Conservation (phyloP, 1,140 invertebrate genomes). For the Drosophila asahinai region DNA sequence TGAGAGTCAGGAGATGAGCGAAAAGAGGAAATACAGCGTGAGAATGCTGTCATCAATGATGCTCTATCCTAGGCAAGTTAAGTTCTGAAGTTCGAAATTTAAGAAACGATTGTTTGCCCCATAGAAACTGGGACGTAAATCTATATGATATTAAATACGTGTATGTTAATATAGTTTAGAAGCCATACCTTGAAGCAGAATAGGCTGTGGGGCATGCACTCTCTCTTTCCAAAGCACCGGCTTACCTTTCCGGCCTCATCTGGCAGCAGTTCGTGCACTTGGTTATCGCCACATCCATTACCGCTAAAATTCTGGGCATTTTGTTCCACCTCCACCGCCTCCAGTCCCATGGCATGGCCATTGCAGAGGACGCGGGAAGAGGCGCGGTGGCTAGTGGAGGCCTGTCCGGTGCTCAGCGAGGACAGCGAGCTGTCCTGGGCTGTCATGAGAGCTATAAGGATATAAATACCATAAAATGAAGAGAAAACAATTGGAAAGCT, state of each 20-base stretch:
- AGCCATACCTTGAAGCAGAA: conserved; percentile 91
- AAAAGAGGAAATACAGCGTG: neutral
- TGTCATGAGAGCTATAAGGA: conserved; percentile 55
- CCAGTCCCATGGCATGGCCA: conserved; percentile 55
- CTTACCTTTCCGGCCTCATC: conserved; percentile 88
- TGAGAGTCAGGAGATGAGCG: neutral
- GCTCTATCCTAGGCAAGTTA: conserved; percentile 72
- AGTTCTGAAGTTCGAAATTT: conserved; percentile 38
- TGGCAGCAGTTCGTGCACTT: conserved; percentile 72
- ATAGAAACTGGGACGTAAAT: conserved; percentile 46
- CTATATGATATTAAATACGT: conserved; percentile 85
- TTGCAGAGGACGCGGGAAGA: conserved; percentile 64
- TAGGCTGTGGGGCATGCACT: conserved; percentile 90
- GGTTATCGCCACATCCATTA: conserved; percentile 43
- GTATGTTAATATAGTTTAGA: conserved; percentile 81
- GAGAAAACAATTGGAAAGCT: no score
- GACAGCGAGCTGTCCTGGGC: conserved; percentile 64
- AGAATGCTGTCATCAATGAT: neutral
- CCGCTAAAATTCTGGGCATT: conserved; percentile 48
- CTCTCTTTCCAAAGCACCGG: conserved; percentile 87
- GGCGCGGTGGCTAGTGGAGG: conserved; percentile 54
- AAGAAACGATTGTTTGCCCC: conserved; percentile 30
- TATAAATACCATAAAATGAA: no score
- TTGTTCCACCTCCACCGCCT: conserved; percentile 46
- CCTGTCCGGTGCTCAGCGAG: conserved; percentile 66